These are phyloP conservation scores for Drosophila pachea DNA, from an alignment of 1,140 invertebrate genomes.

Conservation along the genomic window DNA sequence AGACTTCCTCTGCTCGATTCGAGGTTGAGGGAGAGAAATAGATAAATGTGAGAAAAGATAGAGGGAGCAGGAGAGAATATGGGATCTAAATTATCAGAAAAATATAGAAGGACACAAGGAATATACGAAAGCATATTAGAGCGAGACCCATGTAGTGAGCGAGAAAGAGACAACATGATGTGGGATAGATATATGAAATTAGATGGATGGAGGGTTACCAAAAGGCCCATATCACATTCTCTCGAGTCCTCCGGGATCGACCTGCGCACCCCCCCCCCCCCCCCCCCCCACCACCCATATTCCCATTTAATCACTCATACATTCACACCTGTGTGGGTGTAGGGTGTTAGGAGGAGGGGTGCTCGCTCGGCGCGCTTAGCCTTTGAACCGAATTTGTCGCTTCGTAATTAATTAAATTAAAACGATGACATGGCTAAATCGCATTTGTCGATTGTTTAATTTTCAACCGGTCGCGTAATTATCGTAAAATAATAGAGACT, in stretches of 20 bases:
- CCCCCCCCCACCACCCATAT: too few relatives aligned
- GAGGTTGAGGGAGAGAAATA: not conserved
- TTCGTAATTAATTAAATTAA: conserved; percentile 37
- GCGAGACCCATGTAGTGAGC: not conserved
- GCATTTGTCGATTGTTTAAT: conserved; percentile 32
- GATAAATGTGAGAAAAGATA: not conserved
- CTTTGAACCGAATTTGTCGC: not conserved
- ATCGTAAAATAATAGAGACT: conserved; percentile 30
- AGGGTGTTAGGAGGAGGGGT: not conserved
- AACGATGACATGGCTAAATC: conserved; percentile 20
- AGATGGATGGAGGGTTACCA: too few relatives aligned
- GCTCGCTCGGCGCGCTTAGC: not conserved
- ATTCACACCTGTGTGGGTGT: too few relatives aligned
- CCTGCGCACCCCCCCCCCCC: too few relatives aligned
- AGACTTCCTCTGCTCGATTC: too few relatives aligned
- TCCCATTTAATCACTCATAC: too few relatives aligned
- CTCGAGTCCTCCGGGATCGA: too few relatives aligned
- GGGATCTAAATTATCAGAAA: too few relatives aligned
- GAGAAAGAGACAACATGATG: not conserved
- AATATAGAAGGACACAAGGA: too few relatives aligned
- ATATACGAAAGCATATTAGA: not conserved
- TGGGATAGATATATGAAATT: not conserved
- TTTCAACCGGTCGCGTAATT: conserved; percentile 17
- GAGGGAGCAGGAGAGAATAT: too few relatives aligned
- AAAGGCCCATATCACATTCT: too few relatives aligned